Base-by-base conservation (phyloP, 2,888 invertebrate species). In the Tridacna gigas region DNA sequence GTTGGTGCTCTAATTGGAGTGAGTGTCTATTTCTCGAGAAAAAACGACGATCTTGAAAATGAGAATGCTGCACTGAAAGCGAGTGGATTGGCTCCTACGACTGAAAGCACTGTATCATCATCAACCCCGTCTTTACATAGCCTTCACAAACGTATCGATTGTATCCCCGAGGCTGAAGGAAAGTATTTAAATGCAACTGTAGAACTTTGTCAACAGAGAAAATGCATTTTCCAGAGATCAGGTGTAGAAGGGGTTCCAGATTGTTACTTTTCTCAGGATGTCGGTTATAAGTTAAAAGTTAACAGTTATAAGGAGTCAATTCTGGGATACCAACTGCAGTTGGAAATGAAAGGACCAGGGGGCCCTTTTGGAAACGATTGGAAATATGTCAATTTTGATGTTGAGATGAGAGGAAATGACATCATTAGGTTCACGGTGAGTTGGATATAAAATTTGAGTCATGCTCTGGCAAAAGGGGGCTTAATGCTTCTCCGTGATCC, bases 401-500 rank as follows among this genome's bases (percentile, higher is more conserved):
- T 91, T n/a, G 90, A 92, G 73, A 88, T 89, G 86, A 82, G 86
- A 11, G 88, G 87, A 4, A 86, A 91, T 37, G 74, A 89, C 74
- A 77, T 91, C 20, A 71, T 91, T 15, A 83, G 90, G 48, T 89
- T 92, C 71, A 91, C 89, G 90, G 92, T 91, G 83, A 79, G 75
- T 67, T 9, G 9, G n/a, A n/a, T n/a, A 66, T 28, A 63, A 63
- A 63, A 11, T 11, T 12, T 63, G 51, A 51, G 13, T n/a, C n/a
- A n/a, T n/a, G n/a, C n/a, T n/a, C n/a, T n/a, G n/a, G n/a, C n/a
- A n/a, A n/a, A n/a, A n/a, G n/a, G n/a, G n/a, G n/a, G n/a, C n/a
- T n/a, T n/a, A n/a, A n/a, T n/a, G n/a, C n/a, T n/a, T n/a, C n/a
- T n/a, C n/a, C n/a, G n/a, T n/a, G n/a, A n/a, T n/a, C n/a, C n/a